These are phyloP conservation scores for Parauchenoglanis ngamensis DNA, from an alignment of 2,797 vertebrate species.

Conservation along the genomic window DNA sequence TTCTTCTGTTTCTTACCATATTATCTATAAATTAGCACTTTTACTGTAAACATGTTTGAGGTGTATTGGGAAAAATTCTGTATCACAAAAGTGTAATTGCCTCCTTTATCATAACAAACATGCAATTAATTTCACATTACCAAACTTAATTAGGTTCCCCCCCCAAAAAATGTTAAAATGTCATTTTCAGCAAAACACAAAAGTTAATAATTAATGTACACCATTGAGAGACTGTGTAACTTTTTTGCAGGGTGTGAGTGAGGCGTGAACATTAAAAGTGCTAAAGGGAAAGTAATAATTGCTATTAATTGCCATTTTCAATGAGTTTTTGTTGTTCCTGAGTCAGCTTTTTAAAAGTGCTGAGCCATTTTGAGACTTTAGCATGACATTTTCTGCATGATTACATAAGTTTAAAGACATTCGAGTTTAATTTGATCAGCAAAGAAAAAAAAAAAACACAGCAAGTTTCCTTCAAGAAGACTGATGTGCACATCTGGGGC, in stretches of 20 bases:
- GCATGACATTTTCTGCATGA: background rate
- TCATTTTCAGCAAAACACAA: background rate
- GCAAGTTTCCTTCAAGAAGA: background rate
- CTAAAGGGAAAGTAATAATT: conserved; percentile 11
- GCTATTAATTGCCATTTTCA: background rate
- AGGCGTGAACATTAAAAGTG: background rate
- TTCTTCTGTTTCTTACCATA: background rate
- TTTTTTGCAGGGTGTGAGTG: too few species aligned
- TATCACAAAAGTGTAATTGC: background rate
- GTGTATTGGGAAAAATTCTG: background rate
- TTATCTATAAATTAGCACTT: background rate
- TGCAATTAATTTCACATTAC: conserved; percentile 31
- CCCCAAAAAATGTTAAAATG: background rate
- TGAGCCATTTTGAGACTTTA: background rate
- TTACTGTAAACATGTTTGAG: background rate
- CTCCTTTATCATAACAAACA: conserved; percentile 22
- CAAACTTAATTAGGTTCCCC: background rate
- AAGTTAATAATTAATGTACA: background rate
- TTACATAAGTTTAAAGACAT: background rate
- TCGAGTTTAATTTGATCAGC: background rate
- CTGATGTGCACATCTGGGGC: background rate
- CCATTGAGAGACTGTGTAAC: background rate
- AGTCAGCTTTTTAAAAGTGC: background rate
- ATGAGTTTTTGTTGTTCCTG: background rate
- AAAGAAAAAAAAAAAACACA: background rate